phyloP scores from a whole-genome alignment of 2,113 vertebrate genomes.

The Genyomyrus donnyi region DNA sequence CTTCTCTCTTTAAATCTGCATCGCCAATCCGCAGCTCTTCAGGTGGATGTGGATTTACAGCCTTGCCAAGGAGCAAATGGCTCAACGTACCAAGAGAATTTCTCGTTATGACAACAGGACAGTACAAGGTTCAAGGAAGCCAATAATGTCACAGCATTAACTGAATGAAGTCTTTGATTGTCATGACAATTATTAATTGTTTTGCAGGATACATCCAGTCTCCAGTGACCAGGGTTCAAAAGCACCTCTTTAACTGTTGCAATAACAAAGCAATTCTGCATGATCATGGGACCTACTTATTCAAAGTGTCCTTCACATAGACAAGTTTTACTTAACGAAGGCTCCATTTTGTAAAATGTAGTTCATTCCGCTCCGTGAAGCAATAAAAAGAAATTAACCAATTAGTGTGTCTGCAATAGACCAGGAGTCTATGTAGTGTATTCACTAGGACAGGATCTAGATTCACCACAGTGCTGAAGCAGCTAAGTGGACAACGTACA shows the following conservation, averaged over 20 bases:
- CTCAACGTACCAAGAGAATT: not conserved
- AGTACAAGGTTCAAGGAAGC: not conserved
- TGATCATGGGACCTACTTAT: not conserved
- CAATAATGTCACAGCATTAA: not conserved
- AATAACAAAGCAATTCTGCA: not conserved
- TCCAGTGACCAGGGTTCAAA: not conserved
- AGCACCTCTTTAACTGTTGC: not conserved
- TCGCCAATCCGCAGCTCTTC: not conserved
- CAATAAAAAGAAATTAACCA: not conserved
- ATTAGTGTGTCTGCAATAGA: not conserved
- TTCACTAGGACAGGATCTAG: not conserved
- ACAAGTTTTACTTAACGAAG: not conserved
- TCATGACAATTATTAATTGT: not conserved
- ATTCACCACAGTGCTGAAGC: not conserved
- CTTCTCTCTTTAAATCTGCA: not conserved
- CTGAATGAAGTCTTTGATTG: not conserved
- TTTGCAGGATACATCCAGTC: not conserved
- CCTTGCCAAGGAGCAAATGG: not conserved
- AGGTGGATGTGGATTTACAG: not conserved
- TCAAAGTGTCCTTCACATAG: not conserved
- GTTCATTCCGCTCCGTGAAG: not conserved
- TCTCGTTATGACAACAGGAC: not conserved
- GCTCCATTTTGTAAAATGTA: not conserved
- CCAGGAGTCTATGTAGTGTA: not conserved
- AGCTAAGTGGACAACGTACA: not conserved